A percentile compares a stretch with the other conserved stretches of the same genome.
Conservation (phyloP, 2,113 vertebrate species). For the Eptesicus fuscus region DNA sequence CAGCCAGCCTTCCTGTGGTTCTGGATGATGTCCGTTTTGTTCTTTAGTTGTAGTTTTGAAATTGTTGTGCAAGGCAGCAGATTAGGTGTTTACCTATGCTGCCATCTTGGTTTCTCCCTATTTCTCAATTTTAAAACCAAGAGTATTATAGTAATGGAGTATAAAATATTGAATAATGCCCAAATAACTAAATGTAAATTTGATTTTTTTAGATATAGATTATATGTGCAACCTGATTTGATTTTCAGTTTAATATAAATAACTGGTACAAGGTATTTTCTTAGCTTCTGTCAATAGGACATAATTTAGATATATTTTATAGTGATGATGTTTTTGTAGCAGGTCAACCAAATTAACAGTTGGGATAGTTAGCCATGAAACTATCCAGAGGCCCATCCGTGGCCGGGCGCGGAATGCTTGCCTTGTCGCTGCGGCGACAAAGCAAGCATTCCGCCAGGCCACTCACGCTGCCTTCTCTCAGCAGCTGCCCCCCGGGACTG, state of each 20-base stretch:
- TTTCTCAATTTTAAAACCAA: not conserved
- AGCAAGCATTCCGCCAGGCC: too few species aligned
- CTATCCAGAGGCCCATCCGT: too few species aligned
- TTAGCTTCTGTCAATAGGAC: not conserved
- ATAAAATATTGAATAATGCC: not conserved
- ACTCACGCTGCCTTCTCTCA: too few species aligned
- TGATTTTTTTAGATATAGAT: conserved; percentile 2
- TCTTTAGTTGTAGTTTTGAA: too few species aligned
- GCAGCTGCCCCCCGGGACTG: too few species aligned
- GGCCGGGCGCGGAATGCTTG: too few species aligned
- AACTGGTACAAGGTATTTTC: not conserved
- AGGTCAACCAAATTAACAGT: not conserved
- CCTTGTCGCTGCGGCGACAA: too few species aligned
- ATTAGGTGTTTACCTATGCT: too few species aligned
- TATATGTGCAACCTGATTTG: not conserved
- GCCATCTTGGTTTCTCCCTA: too few species aligned
- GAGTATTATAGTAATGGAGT: not conserved
- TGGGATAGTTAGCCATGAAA: not conserved
- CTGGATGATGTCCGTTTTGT: too few species aligned
- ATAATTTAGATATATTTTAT: conserved; percentile 10
- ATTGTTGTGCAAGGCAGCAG: too few species aligned
- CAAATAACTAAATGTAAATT: not conserved
- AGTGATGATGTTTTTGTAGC: conserved; percentile 29
- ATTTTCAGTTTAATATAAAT: conserved; percentile 27
- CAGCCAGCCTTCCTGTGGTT: too few species aligned